A percentile compares a stretch with the other conserved stretches of the same genome.
phyloP scores from a whole-genome alignment of 2,888 invertebrate genomes.

The Bhutanitis thaidina region DNA sequence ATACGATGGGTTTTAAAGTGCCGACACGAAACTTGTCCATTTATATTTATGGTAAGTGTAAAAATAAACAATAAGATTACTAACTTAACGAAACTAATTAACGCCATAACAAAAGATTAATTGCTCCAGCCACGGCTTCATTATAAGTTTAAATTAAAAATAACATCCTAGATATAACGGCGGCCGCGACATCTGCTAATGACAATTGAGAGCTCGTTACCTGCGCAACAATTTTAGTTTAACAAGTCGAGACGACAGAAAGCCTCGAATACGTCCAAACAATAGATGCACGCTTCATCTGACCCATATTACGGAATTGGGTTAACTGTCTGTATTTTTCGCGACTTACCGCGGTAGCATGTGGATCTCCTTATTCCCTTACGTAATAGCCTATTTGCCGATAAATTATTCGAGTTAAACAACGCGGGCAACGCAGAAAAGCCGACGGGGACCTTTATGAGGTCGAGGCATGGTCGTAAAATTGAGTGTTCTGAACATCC shows the following conservation, averaged over 20 bases:
- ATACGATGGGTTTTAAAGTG: too few relatives aligned
- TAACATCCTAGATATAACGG: slow-evolving; percentile 12
- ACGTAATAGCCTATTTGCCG: slow-evolving; percentile 54
- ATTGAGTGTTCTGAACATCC: slow-evolving; percentile 35
- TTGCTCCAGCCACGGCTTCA: slow-evolving; percentile 16
- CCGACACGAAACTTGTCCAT: background rate
- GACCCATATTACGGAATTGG: slow-evolving; percentile 40
- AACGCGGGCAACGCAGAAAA: slow-evolving; percentile 33
- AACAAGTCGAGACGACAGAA: slow-evolving; percentile 27
- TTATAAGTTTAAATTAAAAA: slow-evolving; percentile 20
- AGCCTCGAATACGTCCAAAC: slow-evolving; percentile 26
- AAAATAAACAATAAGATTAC: slow-evolving; percentile 12
- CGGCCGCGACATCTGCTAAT: slow-evolving; percentile 16
- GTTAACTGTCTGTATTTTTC: slow-evolving; percentile 56
- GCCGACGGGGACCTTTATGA: slow-evolving; percentile 11
- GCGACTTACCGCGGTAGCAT: slow-evolving; percentile 33
- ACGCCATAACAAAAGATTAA: slow-evolving; percentile 17
- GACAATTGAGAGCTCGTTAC: slow-evolving; percentile 28
- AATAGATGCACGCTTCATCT: slow-evolving; percentile 26
- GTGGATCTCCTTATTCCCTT: slow-evolving; percentile 37
- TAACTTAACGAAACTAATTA: slow-evolving; percentile 19
- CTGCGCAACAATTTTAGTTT: slow-evolving; percentile 27
- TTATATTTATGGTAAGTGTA: background rate
- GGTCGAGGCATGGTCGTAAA: slow-evolving; percentile 28
- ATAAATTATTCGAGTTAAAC: slow-evolving; percentile 56